phyloP scores from a whole-genome alignment of 2,797 vertebrate genomes.

The Enteromius unitaeniatus region DNA sequence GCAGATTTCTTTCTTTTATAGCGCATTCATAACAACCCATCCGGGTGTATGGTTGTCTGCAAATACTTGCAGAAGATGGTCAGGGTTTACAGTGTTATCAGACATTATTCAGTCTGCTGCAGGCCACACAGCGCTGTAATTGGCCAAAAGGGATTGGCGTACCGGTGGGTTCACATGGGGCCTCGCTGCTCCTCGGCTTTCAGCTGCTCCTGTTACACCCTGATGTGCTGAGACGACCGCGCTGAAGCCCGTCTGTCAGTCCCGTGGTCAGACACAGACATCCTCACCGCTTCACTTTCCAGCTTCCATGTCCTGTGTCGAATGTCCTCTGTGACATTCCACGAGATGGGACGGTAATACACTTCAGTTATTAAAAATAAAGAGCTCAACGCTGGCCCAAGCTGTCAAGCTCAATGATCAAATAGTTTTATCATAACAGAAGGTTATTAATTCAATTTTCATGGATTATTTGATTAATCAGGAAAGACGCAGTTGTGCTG shows the following conservation, averaged over 20 bases:
- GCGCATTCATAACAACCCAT: conserved; percentile 12
- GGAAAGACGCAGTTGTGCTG: conserved; percentile 34
- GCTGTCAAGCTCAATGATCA: conserved; percentile 51
- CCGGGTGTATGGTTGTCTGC: not conserved
- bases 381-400: conserved; percentile 40
- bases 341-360: not conserved
- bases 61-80: conserved; percentile 61
- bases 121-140: conserved; percentile 70
- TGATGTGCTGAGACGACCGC: conserved; percentile 57
- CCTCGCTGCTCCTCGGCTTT: conserved; percentile 68
- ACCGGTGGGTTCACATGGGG: conserved; percentile 72
- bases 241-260: conserved; percentile 65
- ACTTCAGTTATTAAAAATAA: conserved; percentile 38
- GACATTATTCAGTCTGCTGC: conserved; percentile 72
- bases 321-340: conserved; percentile 33
- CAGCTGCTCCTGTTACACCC: conserved; percentile 74
- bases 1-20: conserved; percentile 16
- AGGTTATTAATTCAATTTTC: conserved; percentile 47
- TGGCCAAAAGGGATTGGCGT: conserved; percentile 71
- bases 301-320: conserved; percentile 32
- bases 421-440: conserved; percentile 42
- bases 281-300: conserved; percentile 29
- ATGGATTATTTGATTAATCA: conserved; percentile 54
- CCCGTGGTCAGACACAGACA: conserved; percentile 43
- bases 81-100: conserved; percentile 68